Conservation (phyloP, 2,113 vertebrate genomes). For the Hippolais icterina region DNA sequence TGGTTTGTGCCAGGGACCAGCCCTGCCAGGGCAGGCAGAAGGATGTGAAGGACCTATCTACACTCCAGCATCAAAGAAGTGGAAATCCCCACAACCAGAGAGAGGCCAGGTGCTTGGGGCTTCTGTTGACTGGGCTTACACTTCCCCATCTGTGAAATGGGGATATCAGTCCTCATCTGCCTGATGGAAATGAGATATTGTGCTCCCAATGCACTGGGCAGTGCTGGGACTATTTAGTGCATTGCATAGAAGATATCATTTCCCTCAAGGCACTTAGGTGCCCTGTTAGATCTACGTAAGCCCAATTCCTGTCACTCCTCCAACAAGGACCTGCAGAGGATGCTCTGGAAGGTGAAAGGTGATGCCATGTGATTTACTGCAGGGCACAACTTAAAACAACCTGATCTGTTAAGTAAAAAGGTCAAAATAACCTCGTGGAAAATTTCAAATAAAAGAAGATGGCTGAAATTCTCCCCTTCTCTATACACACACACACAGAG, state of each 20-base stretch:
- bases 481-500: fast-evolving
- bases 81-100: background rate
- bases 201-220: background rate
- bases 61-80: background rate
- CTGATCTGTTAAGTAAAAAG: background rate
- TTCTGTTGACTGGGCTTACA: background rate
- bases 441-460: background rate
- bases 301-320: background rate
- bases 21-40: background rate
- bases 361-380: background rate
- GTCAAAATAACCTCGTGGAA: background rate
- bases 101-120: background rate
- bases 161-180: background rate
- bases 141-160: background rate
- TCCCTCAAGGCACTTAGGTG: background rate
- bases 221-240: background rate
- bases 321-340: background rate
- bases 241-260: background rate
- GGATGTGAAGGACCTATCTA: background rate
- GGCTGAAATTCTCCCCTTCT: background rate
- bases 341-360: background rate
- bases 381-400: background rate
- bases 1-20: background rate
- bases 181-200: background rate
- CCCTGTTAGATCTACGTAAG: background rate